Percentiles rank a stretch among this genome's conserved stretches.
Evolutionary conservation across 2,888 invertebrate species (phyloP).

Genomic region (Agrotis segetum): DNA sequence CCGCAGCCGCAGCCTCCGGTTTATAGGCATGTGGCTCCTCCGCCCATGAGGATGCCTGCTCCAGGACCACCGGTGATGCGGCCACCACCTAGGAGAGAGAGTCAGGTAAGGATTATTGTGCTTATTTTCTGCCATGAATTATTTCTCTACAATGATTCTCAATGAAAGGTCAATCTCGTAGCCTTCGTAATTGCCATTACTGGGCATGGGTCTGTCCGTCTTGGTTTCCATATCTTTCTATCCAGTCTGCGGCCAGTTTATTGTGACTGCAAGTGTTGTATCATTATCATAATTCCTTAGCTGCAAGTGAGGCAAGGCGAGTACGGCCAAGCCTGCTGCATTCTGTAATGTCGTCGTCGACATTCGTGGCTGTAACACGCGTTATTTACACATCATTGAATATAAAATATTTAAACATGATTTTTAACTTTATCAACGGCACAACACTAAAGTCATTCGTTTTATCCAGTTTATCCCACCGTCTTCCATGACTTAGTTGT

Average conservation of each 20-base stretch:
- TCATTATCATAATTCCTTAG: no score
- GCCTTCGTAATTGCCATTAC: fast-evolving
- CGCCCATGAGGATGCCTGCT: constrained; percentile 84
- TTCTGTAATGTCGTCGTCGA: no score
- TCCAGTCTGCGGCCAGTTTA: no score
- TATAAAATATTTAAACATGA: no score
- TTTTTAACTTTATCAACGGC: no score
- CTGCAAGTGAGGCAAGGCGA: no score
- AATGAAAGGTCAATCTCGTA: not conserved
- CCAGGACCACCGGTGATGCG: constrained; percentile 77
- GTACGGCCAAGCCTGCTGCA: no score
- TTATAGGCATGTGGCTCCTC: constrained; percentile 82
- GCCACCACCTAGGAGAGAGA: constrained; percentile 82
- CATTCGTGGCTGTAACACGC: no score
- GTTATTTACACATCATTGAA: no score
- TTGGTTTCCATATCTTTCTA: not conserved
- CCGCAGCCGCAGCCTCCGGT: constrained; percentile 76
- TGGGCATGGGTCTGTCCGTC: not conserved
- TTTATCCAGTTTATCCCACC: not conserved
- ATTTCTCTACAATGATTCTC: not conserved
- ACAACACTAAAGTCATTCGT: not conserved
- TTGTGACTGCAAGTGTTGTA: no score
- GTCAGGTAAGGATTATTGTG: constrained; percentile 78
- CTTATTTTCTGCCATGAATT: no score
- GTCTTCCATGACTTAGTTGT: not conserved